Base-by-base conservation (phyloP, 2,797 vertebrate genomes). In the Manis crassicaudata region DNA sequence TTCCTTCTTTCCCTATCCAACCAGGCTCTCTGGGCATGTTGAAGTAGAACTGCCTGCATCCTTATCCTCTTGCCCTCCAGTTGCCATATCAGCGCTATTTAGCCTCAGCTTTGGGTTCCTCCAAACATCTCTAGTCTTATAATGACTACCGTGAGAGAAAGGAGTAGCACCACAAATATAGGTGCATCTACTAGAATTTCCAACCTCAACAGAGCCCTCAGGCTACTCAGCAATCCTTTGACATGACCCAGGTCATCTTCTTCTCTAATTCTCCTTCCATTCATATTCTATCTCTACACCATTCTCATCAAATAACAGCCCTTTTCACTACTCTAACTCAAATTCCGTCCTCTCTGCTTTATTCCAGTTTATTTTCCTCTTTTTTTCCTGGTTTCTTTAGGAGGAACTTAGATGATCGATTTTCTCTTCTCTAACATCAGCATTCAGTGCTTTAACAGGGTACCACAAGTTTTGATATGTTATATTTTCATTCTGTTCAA, bases 401-500 rank as follows among this genome's bases (percentile, higher is more conserved):
- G 12, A 73, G 70, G 8, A 85, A 60, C 9, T 72, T 85, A 60
- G 17, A 83, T 70, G 17, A 52, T 29, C 46, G 50, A 80, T 76
- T 81, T 89, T 85, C 35, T 70, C 43, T 95, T 90, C 83, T 72
- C 56, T 88, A 56, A 85, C 32, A 12, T 70, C 80, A 50, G 54
- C 21, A 65, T 88, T 88, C 21, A 25, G 29, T 88, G 37, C 40
- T 75, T 67, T 46, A 56, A n/a, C 65, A 68, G 58, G 35, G 18
- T 37, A 43, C 56, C 46, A 88, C 14, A 60, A 81, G 18, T 68
- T 56, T 84, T 81, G 37, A 70, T 88, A 75, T 75, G 37, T 13
- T 54, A 2, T 56, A 81, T 88, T 89, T 91, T 97, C 63, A 85
- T 73, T 82, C 35, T 50, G 29, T 85, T 92, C 70, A 40, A 56